Evolutionary conservation across 2,888 invertebrate species (phyloP).

Genomic region (Steromphala cineraria): DNA sequence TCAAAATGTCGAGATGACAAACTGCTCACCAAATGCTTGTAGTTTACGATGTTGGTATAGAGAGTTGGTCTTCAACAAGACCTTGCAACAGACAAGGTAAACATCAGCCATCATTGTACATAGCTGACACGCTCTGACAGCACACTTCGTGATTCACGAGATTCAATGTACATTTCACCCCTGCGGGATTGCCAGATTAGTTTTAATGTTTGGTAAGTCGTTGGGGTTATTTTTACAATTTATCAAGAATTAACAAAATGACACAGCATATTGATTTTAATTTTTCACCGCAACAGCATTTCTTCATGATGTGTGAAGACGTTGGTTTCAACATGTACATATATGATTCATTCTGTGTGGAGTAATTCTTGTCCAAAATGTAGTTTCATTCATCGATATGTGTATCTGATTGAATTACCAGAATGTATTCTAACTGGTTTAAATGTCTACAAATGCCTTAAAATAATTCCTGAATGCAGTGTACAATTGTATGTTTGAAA

Average conservation of each 20-base stretch:
- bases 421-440: too few relatives aligned
- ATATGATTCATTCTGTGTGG: too few relatives aligned
- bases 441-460: too few relatives aligned
- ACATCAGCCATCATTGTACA: neutral
- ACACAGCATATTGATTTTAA: neutral
- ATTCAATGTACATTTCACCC: neutral
- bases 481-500: too few relatives aligned
- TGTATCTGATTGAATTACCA: too few relatives aligned
- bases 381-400: too few relatives aligned
- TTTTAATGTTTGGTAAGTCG: slow-evolving; percentile 14
- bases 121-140: neutral
- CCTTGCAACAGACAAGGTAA: neutral
- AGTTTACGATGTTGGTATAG: neutral
- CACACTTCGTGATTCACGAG: neutral
- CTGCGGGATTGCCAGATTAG: neutral
- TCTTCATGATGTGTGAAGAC: too few relatives aligned
- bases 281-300: neutral
- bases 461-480: too few relatives aligned
- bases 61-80: neutral
- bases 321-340: too few relatives aligned
- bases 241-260: neutral
- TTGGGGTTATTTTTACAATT: slow-evolving; percentile 6
- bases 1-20: too few relatives aligned
- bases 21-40: neutral
- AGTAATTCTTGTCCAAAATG: too few relatives aligned